Base-by-base conservation (phyloP, 1,140 invertebrate species). In the Arctopsyche grandis region DNA sequence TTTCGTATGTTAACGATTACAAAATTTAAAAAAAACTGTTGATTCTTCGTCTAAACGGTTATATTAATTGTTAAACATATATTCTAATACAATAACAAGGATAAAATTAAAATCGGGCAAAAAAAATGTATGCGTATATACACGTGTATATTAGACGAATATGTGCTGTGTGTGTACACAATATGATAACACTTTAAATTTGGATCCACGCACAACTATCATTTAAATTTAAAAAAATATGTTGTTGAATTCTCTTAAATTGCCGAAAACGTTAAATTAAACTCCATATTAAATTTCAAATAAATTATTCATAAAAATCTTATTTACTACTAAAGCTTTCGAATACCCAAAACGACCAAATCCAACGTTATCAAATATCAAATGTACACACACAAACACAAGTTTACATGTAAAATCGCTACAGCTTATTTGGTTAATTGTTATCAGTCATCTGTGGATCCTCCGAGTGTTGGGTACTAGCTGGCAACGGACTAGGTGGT, bases 401-500 rank as follows among this genome's bases (percentile, higher is more conserved):
- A 14, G 21, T 22, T 22, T 52, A 60, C 19, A 21, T 60, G 19
- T 22, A 60, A 21, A 9, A 26, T 66, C 21, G 9, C 21, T 26
- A 26, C 24, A 66, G 24, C 63, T 66, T 26, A 80, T 83, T 80
- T 80, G 75, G 74, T 75, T 75, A 81, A 69, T 74, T 60, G 10
- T 75, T 80, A 58, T 79, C 77, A 81, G 78, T 79, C 78, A 44
- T 81, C 76, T 19, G 75, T 52, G 21, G 73, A 66, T 79, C 69
- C 69, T 24, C 63, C 63, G 38, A n/a, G 22, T 16, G 58, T 12
- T 19, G 12, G 9, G 83, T 87, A 86, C 87, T 87, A 84, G 88
- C 87, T 78, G 89, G 87, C 84, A 86, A 86, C 71, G 86, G 85
- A 81, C 87, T 84, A 80, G 88, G 87, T 79, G 93, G 91, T 85